A percentile compares a stretch with the other conserved stretches of the same genome.
Conservation (phyloP, 92 coral and sea anemone species). For the Porites divaricata region DNA sequence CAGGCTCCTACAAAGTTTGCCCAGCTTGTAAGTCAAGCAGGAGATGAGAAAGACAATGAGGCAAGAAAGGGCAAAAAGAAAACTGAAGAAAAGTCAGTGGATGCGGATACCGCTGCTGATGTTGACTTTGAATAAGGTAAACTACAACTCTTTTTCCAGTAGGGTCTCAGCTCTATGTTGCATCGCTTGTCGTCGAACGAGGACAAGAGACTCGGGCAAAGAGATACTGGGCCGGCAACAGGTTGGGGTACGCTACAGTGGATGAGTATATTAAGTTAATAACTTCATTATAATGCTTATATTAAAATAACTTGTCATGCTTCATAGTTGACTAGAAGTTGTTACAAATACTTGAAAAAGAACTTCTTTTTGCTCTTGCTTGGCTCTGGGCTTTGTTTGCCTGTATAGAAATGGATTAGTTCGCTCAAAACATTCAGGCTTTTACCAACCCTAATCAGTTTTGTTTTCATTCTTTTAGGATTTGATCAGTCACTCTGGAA, state of each 20-base stretch:
- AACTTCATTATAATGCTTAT: too few species aligned
- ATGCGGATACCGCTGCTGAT: constrained; percentile 1
- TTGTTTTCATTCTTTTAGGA: neutral
- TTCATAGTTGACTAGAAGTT: too few species aligned
- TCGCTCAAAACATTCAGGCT: too few species aligned
- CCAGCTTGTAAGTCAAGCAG: constrained; percentile 19
- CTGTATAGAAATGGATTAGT: too few species aligned
- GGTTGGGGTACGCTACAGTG: too few species aligned
- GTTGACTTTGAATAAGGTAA: constrained; percentile 7
- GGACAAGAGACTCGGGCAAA: neutral
- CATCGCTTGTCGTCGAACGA: neutral
- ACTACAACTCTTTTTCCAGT: neutral
- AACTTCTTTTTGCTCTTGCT: neutral
- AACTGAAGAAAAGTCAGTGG: neutral
- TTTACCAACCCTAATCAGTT: too few species aligned
- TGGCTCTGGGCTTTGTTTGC: too few species aligned
- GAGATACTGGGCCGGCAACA: too few species aligned
- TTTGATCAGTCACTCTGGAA: neutral
- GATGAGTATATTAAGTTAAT: too few species aligned
- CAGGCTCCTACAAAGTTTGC: constrained; percentile 23
- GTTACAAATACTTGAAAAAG: neutral
- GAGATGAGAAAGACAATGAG: constrained; percentile 10
- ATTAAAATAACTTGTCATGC: too few species aligned
- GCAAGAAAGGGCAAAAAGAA: neutral
- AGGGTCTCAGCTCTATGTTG: neutral